phyloP scores from a whole-genome alignment of 2,797 vertebrate genomes.

The Darevskia mixta region DNA sequence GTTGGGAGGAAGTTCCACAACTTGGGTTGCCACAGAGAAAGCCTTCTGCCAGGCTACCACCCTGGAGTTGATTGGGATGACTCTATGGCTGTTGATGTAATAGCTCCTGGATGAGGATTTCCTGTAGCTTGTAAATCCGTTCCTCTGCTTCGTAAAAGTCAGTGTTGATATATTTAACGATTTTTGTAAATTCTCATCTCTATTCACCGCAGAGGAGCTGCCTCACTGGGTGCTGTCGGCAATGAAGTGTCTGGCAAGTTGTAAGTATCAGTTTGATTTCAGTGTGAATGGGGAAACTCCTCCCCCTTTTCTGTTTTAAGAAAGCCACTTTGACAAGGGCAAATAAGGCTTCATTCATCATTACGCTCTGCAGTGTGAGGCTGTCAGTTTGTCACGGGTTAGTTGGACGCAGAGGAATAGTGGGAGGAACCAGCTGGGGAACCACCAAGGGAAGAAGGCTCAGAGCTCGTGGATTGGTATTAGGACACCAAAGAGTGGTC shows the following conservation, averaged over 20 bases:
- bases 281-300: background rate
- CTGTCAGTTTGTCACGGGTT: no score
- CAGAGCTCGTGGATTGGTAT: no score
- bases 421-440: no score
- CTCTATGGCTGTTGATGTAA: no score
- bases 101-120: background rate
- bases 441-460: no score
- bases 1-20: no score
- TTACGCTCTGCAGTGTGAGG: no score
- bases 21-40: no score
- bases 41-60: no score
- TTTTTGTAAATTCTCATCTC: rapidly evolving
- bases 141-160: slow-evolving; percentile 1
- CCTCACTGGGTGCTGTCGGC: slow-evolving; percentile 95
- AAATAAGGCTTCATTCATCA: background rate
- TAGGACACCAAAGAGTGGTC: no score
- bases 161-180: background rate
- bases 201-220: slow-evolving; percentile 84
- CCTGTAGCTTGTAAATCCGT: background rate
- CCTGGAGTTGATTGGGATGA: no score
- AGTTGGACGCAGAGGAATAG: no score
- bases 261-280: slow-evolving; percentile 83
- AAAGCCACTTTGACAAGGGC: background rate
- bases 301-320: background rate
- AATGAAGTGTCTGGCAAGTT: slow-evolving; percentile 95